phyloP scores from a whole-genome alignment of 1,140 invertebrate species.

The Octopus sinensis region DNA sequence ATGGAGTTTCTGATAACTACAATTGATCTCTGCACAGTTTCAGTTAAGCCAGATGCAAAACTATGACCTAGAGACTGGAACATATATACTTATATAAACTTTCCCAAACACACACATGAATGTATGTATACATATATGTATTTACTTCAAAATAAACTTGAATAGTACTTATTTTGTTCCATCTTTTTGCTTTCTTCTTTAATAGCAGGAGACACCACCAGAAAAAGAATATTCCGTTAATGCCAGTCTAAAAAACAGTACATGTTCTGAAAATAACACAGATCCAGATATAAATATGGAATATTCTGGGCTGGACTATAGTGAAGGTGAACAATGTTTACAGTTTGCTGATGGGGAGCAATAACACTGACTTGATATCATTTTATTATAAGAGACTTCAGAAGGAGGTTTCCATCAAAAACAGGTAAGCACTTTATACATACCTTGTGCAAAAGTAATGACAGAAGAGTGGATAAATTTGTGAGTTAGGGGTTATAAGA shows the following conservation, averaged over 20 bases:
- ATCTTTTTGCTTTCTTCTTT: not conserved
- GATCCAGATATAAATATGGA: constrained; percentile 1
- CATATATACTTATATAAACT: too few species aligned
- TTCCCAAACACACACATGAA: too few species aligned
- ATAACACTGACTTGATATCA: not conserved
- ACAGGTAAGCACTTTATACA: too few species aligned
- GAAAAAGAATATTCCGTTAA: constrained; percentile 6
- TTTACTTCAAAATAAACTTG: not conserved
- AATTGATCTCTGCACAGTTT: too few species aligned
- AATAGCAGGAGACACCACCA: not conserved
- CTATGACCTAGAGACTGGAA: too few species aligned
- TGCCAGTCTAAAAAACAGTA: constrained; percentile 8
- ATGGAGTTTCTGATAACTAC: too few species aligned
- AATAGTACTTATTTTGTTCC: not conserved
- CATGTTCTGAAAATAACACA: constrained; percentile 1
- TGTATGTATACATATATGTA: not conserved
- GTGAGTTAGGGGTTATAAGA: too few species aligned
- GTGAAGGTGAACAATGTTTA: constrained; percentile 9
- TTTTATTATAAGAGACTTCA: too few species aligned
- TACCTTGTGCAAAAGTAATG: too few species aligned
- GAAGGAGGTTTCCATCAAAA: too few species aligned
- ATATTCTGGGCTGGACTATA: not conserved
- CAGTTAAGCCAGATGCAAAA: too few species aligned
- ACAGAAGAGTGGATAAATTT: too few species aligned
- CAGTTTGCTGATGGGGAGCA: not conserved